Percentiles rank a stretch among this genome's conserved stretches.
Conservation (phyloP, 2,888 invertebrate genomes). For the Rhagium mordax region DNA sequence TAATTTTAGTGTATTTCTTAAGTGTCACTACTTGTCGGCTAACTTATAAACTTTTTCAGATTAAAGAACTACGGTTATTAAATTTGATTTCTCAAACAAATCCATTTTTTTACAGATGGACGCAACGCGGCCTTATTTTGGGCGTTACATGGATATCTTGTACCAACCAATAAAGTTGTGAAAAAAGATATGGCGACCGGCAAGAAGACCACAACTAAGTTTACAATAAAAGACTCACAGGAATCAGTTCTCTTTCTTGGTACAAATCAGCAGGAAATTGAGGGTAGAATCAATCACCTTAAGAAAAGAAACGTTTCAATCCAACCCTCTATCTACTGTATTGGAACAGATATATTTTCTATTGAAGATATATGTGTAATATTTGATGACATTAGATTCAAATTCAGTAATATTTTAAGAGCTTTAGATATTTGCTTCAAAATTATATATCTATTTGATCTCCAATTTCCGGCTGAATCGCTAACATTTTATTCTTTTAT, state of each 20-base stretch:
- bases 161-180: constrained; percentile 33
- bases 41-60: not conserved
- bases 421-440: not conserved
- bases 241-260: constrained; percentile 36
- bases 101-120: constrained; percentile 28
- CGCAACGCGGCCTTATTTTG: constrained; percentile 28
- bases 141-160: constrained; percentile 41
- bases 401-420: too few species aligned
- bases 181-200: constrained; percentile 30
- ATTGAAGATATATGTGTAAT: constrained; percentile 30
- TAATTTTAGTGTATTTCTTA: not conserved
- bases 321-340: constrained; percentile 37
- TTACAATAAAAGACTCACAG: constrained; percentile 42
- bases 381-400: constrained; percentile 32
- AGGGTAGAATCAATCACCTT: constrained; percentile 28
- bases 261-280: constrained; percentile 24
- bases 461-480: constrained; percentile 16
- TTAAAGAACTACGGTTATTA: constrained; percentile 1
- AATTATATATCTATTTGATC: constrained; percentile 5
- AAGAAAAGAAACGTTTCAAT: constrained; percentile 23
- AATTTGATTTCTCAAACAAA: not conserved
- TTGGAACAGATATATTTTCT: constrained; percentile 29
- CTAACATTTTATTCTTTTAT: not conserved
- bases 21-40: not conserved
- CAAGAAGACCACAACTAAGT: constrained; percentile 37